Percentiles rank a stretch among this genome's conserved stretches.
These are phyloP conservation scores for Archocentrus centrarchus DNA, from an alignment of 2,113 vertebrate genomes.

Conservation along the genomic window DNA sequence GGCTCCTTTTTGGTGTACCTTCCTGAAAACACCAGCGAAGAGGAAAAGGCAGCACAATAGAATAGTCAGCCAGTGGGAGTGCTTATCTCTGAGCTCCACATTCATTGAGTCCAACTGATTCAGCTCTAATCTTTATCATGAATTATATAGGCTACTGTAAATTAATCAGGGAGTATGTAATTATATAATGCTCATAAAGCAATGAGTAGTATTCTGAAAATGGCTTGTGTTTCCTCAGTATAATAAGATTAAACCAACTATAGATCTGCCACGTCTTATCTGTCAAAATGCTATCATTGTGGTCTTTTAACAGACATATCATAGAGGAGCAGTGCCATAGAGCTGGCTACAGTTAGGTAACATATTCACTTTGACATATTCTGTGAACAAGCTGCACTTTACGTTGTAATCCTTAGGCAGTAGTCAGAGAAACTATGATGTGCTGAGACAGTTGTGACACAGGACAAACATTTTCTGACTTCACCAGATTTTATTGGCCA, in stretches of 20 bases:
- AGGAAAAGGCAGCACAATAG: constrained; percentile 28
- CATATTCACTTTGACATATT: constrained; percentile 38
- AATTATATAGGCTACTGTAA: constrained; percentile 34
- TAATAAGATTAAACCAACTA: constrained; percentile 42
- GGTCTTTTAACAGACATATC: constrained; percentile 46
- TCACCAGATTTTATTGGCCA: constrained; percentile 38
- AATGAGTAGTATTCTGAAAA: constrained; percentile 27
- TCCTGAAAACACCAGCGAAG: constrained; percentile 24
- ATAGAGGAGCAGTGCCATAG: constrained; percentile 17
- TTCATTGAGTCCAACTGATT: constrained; percentile 43
- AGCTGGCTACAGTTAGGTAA: constrained; percentile 32
- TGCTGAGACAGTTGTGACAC: constrained; percentile 24
- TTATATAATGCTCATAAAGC: constrained; percentile 26
- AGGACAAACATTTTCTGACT: constrained; percentile 41
- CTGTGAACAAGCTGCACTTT: constrained; percentile 29
- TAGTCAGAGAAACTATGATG: constrained; percentile 27
- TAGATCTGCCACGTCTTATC: constrained; percentile 24
- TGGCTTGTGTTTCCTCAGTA: constrained; percentile 2
- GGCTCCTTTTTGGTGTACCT: constrained; percentile 8
- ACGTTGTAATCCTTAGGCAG: constrained; percentile 19
- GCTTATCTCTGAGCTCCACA: constrained; percentile 51
- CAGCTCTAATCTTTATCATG: constrained; percentile 47
- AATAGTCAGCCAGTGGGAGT: constrained; percentile 21
- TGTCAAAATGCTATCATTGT: constrained; percentile 6
- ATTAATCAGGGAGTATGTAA: constrained; percentile 41